Evolutionary conservation across 2,113 vertebrate genomes (phyloP).

Genomic region (Rynchops niger): DNA sequence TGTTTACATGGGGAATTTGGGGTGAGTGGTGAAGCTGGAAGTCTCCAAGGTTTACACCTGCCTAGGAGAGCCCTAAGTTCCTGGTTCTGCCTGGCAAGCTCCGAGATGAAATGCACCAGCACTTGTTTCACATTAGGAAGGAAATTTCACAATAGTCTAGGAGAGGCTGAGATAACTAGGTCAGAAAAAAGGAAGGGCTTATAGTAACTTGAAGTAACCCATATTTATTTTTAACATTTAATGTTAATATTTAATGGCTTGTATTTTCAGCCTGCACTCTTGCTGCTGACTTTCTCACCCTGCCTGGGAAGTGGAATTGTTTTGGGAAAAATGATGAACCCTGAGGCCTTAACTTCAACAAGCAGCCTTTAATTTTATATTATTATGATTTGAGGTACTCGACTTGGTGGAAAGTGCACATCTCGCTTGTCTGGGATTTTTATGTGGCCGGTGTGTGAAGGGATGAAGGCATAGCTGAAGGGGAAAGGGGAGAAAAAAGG

Average conservation of each 20-base stretch:
- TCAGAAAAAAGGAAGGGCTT: constrained; percentile 4
- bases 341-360: not conserved
- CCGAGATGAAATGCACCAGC: not conserved
- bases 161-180: constrained; percentile 3
- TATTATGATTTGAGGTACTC: not conserved
- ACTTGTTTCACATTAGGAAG: not conserved
- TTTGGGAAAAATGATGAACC: not conserved
- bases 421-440: not conserved
- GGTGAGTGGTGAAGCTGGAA: not conserved
- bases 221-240: constrained; percentile 46
- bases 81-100: not conserved
- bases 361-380: not conserved
- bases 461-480: not conserved
- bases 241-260: constrained; percentile 35
- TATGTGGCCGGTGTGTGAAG: not conserved
- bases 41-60: not conserved
- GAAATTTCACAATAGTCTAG: not conserved
- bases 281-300: not conserved
- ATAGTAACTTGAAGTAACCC: not conserved
- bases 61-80: not conserved
- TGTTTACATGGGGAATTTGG: not conserved
- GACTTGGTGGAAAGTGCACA: not conserved
- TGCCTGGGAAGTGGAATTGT: not conserved
- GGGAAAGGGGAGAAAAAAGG: not conserved
- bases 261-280: not conserved